Evolutionary conservation across 2,888 invertebrate species (phyloP), one percentile per base, ranked within the genome.

Genomic region (Trissolcus japonicus): DNA sequence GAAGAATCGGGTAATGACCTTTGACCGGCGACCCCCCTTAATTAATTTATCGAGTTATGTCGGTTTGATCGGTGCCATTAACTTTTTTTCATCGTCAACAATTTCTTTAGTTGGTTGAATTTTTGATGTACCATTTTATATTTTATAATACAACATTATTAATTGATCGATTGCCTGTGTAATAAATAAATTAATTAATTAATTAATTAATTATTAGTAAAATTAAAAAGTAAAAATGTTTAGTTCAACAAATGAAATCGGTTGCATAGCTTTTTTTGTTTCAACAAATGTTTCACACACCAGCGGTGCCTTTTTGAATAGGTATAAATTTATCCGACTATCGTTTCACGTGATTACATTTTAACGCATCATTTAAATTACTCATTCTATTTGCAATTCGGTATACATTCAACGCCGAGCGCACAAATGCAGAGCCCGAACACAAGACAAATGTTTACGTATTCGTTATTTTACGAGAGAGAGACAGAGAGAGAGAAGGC

Each of bases 351-450:
- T 74, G 57, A 74, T 74, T 74, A 67, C 74, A 67, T 74, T 74
- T 74, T 74, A 74, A 74, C 67, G 67, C 51, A 57, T 74, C 74
- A 74, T 74, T 74, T 66, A 50, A 57, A 74, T 73, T 74, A 67
- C 51, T 61, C 67, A 67, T 67, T 74, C 74, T 74, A 67, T 74
- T 67, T 74, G 57, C 67, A 25, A 67, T 74, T 35, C 11, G 57
- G 74, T 53, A 57, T n/a, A 61, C 74, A 67, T 57, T 62, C 43
- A 74, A 67, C 67, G 46, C 74, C 2, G 66, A 60, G 51, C 50
- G 73, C 61, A 61, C 73, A 41, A 73, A 66, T 66, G 55, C 48
- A 17, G 55, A 55, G n/a, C 54, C 25, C 66, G 53, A 72, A 73
- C 51, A 51, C 73, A 73, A 66, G 73, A 61, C 73, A 73, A 73